Conservation (phyloP, 1,140 invertebrate species). For the Bicyclus anynana region DNA sequence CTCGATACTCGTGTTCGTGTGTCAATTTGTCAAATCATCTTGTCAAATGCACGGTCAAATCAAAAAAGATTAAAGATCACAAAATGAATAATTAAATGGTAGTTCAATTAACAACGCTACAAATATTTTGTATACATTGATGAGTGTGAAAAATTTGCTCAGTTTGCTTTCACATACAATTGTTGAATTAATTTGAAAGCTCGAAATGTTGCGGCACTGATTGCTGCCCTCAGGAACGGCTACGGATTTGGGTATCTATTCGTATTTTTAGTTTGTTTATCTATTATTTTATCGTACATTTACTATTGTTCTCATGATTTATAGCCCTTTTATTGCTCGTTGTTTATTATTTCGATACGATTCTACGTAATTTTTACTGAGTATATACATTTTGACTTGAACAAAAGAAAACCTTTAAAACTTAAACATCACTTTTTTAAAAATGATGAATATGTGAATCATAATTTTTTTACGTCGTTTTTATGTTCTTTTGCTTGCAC, state of each 20-base stretch:
- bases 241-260: slow-evolving; percentile 22
- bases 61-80: no score
- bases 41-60: no score
- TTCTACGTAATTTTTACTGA: background rate
- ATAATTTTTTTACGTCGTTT: no score
- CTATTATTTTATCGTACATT: slow-evolving; percentile 6
- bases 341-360: background rate
- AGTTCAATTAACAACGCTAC: background rate
- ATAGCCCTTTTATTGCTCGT: background rate
- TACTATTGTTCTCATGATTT: slow-evolving; percentile 1
- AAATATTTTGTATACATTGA: slow-evolving; percentile 11
- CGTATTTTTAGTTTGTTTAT: slow-evolving; percentile 25
- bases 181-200: slow-evolving; percentile 17
- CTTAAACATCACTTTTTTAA: no score
- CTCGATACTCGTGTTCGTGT: no score
- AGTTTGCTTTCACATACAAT: slow-evolving; percentile 8
- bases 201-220: slow-evolving; percentile 18
- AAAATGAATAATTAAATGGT: background rate
- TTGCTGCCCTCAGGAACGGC: slow-evolving; percentile 6
- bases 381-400: background rate
- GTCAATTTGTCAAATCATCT: no score
- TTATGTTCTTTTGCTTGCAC: no score
- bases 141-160: slow-evolving; percentile 25
- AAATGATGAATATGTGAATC: no score
- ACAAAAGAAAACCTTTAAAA: background rate